phyloP scores from a whole-genome alignment of 2,113 vertebrate species.

The Silurus asotus region DNA sequence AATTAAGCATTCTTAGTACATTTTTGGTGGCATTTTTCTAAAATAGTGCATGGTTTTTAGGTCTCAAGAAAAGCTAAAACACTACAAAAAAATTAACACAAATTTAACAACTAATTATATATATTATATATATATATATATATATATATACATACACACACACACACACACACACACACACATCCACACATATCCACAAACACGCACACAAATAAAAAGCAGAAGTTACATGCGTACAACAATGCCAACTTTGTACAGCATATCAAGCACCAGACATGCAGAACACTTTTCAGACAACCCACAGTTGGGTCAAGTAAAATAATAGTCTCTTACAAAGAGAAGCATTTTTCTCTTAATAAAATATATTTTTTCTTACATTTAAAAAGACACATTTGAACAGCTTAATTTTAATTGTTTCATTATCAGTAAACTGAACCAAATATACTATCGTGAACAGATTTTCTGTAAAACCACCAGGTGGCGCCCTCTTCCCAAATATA shows the following conservation, averaged over 20 bases:
- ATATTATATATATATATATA: not conserved
- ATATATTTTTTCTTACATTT: not conserved
- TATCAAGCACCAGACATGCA: constrained; percentile 24
- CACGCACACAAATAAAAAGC: not conserved
- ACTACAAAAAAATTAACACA: not conserved
- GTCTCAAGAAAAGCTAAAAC: not conserved
- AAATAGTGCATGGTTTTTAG: not conserved
- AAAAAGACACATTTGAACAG: not conserved
- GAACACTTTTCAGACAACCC: constrained; percentile 32
- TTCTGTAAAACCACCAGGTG: constrained; percentile 32
- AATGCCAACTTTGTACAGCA: constrained; percentile 22
- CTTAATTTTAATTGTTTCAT: not conserved
- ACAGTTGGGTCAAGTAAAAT: constrained; percentile 24
- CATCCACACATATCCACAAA: too few relatives aligned
- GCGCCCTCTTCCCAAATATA: constrained; percentile 11
- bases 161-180: too few relatives aligned
- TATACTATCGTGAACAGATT: constrained; percentile 9
- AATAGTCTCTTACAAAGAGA: constrained; percentile 56
- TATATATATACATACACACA: not conserved
- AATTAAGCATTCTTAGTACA: not conserved
- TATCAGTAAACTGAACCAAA: not conserved
- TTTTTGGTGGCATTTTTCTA: not conserved
- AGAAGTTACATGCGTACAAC: constrained; percentile 11
- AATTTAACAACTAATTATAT: not conserved
- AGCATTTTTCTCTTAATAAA: constrained; percentile 1